These are phyloP conservation scores for Ctenopoma multispine DNA, from an alignment of 2,797 vertebrate species.

Conservation along the genomic window DNA sequence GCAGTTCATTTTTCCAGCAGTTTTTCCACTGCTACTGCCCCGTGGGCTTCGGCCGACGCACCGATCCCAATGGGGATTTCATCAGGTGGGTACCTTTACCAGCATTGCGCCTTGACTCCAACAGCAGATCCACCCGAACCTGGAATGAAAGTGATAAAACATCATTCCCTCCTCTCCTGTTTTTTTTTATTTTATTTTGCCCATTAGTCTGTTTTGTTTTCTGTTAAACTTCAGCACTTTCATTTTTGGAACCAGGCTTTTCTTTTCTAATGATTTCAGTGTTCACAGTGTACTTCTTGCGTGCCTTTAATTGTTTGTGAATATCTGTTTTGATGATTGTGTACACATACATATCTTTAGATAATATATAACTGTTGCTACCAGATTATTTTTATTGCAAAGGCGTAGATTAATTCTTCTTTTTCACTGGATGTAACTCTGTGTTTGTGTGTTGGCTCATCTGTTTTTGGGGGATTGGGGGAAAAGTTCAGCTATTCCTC, in stretches of 20 bases:
- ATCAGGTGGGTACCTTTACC: conserved; percentile 83
- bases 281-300: conserved; percentile 35
- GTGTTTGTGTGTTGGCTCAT: conserved; percentile 68
- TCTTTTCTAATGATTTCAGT: conserved; percentile 30
- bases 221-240: conserved; percentile 53
- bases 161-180: conserved; percentile 21
- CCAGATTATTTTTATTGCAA: conserved; percentile 28
- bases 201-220: conserved; percentile 32
- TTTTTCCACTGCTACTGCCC: conserved; percentile 90
- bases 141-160: conserved; percentile 12
- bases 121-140: conserved; percentile 52
- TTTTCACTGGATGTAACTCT: conserved; percentile 60
- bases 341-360: conserved; percentile 36
- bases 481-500: conserved; percentile 82
- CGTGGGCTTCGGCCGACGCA: conserved; percentile 87
- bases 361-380: conserved; percentile 30
- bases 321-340: conserved; percentile 56
- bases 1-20: conserved; percentile 89
- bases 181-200: conserved; percentile 31
- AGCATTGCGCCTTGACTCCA: conserved; percentile 50
- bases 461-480: conserved; percentile 74
- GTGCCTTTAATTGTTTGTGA: conserved; percentile 45
- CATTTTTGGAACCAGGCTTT: conserved; percentile 48
- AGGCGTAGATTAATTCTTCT: conserved; percentile 46
- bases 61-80: conserved; percentile 89